Evolutionary conservation across 1,140 invertebrate species (phyloP).

Genomic region (Temnothorax nylanderi): DNA sequence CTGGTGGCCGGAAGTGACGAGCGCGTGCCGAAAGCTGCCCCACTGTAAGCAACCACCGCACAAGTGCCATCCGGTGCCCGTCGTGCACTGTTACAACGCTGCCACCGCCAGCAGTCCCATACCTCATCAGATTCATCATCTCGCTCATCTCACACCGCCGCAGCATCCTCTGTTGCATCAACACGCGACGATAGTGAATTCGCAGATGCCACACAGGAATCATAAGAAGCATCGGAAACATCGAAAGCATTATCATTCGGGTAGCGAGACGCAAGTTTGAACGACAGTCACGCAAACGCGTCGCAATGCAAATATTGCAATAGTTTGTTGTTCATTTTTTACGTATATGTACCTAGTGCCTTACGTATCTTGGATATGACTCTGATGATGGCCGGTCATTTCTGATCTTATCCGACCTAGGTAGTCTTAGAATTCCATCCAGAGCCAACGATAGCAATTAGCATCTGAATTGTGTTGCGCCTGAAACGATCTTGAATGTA

Average conservation of each 20-base stretch:
- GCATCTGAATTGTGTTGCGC: neutral
- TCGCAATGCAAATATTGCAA: too few species aligned
- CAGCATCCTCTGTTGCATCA: slow-evolving; percentile 78
- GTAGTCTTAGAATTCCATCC: neutral
- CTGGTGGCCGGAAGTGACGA: slow-evolving; percentile 90
- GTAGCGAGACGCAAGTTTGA: slow-evolving; percentile 82
- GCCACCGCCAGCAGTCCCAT: slow-evolving; percentile 74
- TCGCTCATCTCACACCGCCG: slow-evolving; percentile 77
- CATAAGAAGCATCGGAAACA: slow-evolving; percentile 81
- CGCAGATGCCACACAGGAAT: slow-evolving; percentile 73
- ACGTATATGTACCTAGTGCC: neutral
- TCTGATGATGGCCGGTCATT: neutral
- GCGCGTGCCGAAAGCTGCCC: slow-evolving; percentile 87
- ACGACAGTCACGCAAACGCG: neutral
- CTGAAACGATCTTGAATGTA: neutral
- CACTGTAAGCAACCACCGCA: slow-evolving; percentile 84
- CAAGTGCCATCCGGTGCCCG: slow-evolving; percentile 81
- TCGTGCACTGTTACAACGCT: slow-evolving; percentile 79
- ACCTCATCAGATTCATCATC: slow-evolving; percentile 79
- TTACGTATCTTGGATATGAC: neutral
- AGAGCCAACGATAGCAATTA: neutral
- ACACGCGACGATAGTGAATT: slow-evolving; percentile 73
- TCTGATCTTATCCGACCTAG: neutral
- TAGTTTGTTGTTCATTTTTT: too few species aligned
- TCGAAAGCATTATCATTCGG: slow-evolving; percentile 81